Conservation (phyloP, 2,113 vertebrate genomes). For the Corythornis vintsioides region DNA sequence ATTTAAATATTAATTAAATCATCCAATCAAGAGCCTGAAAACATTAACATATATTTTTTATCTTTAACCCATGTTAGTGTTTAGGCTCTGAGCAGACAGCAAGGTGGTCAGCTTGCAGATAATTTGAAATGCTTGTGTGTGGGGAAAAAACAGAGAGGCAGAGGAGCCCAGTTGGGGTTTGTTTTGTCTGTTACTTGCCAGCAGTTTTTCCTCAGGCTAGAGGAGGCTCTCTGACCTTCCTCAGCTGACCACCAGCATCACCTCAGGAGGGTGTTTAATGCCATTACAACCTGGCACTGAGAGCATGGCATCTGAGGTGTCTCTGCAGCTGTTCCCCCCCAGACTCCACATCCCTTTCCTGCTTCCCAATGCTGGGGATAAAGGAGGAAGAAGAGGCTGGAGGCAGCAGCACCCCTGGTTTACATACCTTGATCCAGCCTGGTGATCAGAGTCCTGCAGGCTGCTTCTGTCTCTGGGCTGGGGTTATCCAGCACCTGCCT, state of each 20-base stretch:
- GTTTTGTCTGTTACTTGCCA: neutral
- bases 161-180: neutral
- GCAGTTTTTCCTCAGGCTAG: fast-evolving
- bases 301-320: fast-evolving
- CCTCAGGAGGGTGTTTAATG: neutral
- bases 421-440: constrained; percentile 87
- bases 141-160: neutral
- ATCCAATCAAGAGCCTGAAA: neutral
- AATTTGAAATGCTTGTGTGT: neutral
- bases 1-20: neutral
- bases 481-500: constrained; percentile 87
- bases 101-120: neutral
- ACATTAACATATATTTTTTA: neutral
- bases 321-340: neutral
- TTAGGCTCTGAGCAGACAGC: neutral
- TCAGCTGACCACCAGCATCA: fast-evolving
- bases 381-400: neutral
- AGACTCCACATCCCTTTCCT: too few species aligned
- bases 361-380: neutral
- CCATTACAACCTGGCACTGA: neutral
- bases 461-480: constrained; percentile 88
- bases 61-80: neutral
- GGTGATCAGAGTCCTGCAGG: constrained; percentile 84
- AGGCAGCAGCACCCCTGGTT: neutral
- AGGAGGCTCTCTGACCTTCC: neutral